These are phyloP conservation scores for Sesamia nonagrioides DNA, from an alignment of 1,140 invertebrate genomes.

Conservation along the genomic window DNA sequence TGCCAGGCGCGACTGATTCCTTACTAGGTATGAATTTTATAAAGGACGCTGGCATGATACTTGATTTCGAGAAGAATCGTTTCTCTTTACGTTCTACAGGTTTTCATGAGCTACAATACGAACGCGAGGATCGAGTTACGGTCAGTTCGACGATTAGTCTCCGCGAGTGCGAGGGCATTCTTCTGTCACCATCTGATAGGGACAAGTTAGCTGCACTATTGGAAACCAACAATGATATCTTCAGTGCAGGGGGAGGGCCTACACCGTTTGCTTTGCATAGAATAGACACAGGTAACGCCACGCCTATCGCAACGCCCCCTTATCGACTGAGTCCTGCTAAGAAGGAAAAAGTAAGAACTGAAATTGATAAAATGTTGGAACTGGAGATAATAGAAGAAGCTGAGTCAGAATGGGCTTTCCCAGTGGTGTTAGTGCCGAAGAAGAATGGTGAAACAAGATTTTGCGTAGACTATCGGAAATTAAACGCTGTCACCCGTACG, in stretches of 20 bases:
- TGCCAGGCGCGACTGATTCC: conserved; percentile 32
- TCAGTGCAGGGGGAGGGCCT: conserved; percentile 43
- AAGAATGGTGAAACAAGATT: conserved; percentile 60
- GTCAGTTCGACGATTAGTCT: not conserved
- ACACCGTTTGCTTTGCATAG: conserved; percentile 54
- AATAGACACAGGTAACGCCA: conserved; percentile 60
- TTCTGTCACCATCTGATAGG: not conserved
- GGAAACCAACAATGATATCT: not conserved
- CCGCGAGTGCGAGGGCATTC: not conserved
- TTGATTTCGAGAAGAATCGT: conserved; percentile 37
- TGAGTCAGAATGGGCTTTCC: conserved; percentile 80
- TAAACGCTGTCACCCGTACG: conserved; percentile 45
- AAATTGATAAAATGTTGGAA: not conserved
- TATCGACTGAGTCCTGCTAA: conserved; percentile 62
- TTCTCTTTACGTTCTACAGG: not conserved
- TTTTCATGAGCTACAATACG: not conserved
- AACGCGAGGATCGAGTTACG: not conserved
- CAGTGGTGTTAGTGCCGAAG: conserved; percentile 86
- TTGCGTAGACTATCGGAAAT: conserved; percentile 68
- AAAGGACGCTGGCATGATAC: not conserved
- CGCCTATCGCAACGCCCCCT: conserved; percentile 62
- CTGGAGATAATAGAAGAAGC: conserved; percentile 77
- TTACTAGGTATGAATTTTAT: conserved; percentile 45
- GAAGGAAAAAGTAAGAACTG: conserved; percentile 10
- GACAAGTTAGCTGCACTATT: not conserved